Evolutionary conservation across 2,888 invertebrate genomes (phyloP), one percentile per base, ranked within the genome.

Genomic region (Alloscopus bannaensis): DNA sequence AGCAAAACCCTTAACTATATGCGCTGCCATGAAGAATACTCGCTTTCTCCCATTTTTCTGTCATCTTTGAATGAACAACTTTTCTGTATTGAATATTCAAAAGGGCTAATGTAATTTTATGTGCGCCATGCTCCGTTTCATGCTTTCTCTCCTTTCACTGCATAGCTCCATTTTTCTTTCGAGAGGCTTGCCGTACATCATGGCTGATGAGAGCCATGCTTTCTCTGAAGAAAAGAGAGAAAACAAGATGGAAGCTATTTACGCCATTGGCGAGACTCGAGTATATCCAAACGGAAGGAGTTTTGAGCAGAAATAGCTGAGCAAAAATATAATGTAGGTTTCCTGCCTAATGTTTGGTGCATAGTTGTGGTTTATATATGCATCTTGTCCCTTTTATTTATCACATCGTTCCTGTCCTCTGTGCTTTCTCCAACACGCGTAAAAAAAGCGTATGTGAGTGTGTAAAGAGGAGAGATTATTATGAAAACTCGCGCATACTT

Each of bases 361-460:
- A 57, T 31, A 40, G 22, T 16, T 71, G 62, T 29, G 71, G 71
- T 71, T 71, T 71, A 13, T 22, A 16, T 3, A 57, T 57, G 31
- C 26, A 31, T 57, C 57, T 26, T 36, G 31, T 47, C 40, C 52
- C 31, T 66, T 31, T 52, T 71, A 62, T 71, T 71, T 52, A 26
- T 50, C 47, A 20, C 47, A 47, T 70, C 60, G 59, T 70, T 47
- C n/a, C n/a, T n/a, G n/a, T n/a, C n/a, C n/a, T n/a, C n/a, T n/a
- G n/a, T n/a, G n/a, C n/a, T n/a, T n/a, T n/a, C n/a, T n/a, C n/a
- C n/a, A n/a, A n/a, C n/a, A n/a, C n/a, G 62, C 71, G 31, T 62
- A 71, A 70, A 59, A 59, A 70, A 70, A 59, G 47, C 59, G 20
- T 18, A 18, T 28, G 28, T 57, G 57, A 42, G 8, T 29, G 40